Evolutionary conservation across 2,888 invertebrate genomes (phyloP).

Genomic region (Atrina japonica): DNA sequence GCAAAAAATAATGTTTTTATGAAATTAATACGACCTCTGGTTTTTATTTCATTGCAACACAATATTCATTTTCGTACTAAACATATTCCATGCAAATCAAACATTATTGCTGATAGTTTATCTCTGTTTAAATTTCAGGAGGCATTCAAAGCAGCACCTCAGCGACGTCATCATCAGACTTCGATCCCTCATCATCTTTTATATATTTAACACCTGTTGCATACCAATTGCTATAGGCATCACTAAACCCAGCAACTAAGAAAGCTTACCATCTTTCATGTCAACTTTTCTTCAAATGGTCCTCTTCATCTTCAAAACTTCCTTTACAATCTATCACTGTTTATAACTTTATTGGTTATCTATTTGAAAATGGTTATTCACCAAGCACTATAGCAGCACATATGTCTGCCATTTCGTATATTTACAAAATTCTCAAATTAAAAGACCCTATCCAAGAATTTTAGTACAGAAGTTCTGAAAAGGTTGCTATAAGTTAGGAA

Average conservation of each 20-base stretch:
- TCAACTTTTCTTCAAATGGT: too few relatives aligned
- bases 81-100: conserved; percentile 37
- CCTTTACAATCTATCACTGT: too few relatives aligned
- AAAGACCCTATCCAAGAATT: too few relatives aligned
- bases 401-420: not conserved
- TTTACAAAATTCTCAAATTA: too few relatives aligned
- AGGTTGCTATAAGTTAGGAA: too few relatives aligned
- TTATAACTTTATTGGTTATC: too few relatives aligned
- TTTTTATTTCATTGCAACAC: conserved; percentile 11
- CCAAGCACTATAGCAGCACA: not conserved
- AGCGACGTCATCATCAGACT: conserved; percentile 3
- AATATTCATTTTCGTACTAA: conserved; percentile 35
- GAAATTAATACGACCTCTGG: conserved; percentile 35
- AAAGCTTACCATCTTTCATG: too few relatives aligned
- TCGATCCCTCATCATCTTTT: conserved; percentile 3
- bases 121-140: conserved; percentile 48
- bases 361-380: too few relatives aligned
- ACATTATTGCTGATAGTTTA: conserved; percentile 34
- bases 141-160: conserved; percentile 33
- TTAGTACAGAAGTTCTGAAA: too few relatives aligned
- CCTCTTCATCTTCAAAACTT: too few relatives aligned
- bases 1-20: conserved; percentile 29
- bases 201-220: not conserved
- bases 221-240: not conserved
- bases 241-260: too few relatives aligned